Conservation (phyloP, 2,888 invertebrate species). For the Parnassius mnemosyne region DNA sequence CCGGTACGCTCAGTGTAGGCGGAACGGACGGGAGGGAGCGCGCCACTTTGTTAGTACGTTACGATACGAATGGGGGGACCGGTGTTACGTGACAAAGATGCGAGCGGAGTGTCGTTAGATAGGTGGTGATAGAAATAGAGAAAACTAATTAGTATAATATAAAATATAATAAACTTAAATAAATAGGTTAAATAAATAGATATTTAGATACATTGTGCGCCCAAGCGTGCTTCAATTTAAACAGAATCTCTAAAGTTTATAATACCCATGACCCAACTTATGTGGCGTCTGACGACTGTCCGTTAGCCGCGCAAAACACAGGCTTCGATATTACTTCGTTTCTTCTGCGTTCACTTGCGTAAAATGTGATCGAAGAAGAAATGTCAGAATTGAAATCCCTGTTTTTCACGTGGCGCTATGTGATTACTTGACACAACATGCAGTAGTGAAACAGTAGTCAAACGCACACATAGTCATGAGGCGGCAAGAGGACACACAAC, state of each 20-base stretch:
- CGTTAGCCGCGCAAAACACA: conserved; percentile 40
- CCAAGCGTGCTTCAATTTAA: conserved; percentile 19
- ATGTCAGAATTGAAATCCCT: conserved; percentile 37
- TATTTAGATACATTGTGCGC: conserved; percentile 37
- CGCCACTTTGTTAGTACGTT: conserved; percentile 28
- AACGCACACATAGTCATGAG: conserved; percentile 54
- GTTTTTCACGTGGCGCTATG: conserved; percentile 33
- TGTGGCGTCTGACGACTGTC: conserved; percentile 53
- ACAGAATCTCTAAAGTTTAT: conserved; percentile 27
- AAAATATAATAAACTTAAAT: conserved; percentile 35
- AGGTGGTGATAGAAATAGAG: conserved; percentile 55
- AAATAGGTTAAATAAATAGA: conserved; percentile 26
- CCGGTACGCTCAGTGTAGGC: conserved; percentile 29
- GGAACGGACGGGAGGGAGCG: conserved; percentile 26
- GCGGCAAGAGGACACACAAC: conserved; percentile 64
- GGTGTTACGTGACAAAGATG: conserved; percentile 53
- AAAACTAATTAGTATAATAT: conserved; percentile 53
- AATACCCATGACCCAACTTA: conserved; percentile 34
- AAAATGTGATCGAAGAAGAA: conserved; percentile 51
- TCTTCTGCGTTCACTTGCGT: conserved; percentile 48
- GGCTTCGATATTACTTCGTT: conserved; percentile 34
- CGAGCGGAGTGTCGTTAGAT: conserved; percentile 46
- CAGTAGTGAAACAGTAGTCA: conserved; percentile 54
- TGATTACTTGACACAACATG: conserved; percentile 43
- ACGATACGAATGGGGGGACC: conserved; percentile 30